Base-by-base conservation (phyloP, 1,140 invertebrate species). In the Atta colombica region DNA sequence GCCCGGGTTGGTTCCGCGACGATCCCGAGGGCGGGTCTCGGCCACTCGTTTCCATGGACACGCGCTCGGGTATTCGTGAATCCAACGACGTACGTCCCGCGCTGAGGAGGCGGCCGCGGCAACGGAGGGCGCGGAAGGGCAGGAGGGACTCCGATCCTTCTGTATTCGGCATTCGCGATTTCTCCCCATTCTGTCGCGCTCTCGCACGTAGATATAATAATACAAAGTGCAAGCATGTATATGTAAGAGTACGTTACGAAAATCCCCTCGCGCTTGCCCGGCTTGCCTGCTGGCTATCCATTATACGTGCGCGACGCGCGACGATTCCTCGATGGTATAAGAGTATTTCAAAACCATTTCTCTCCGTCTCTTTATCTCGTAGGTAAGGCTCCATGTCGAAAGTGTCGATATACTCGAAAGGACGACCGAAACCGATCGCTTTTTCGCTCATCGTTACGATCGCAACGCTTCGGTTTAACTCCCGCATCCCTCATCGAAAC, bases 11-110 rank as follows among this genome's bases (percentile, higher is more conserved):
- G 91, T 35, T 81, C 77, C 39, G 65, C 12, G n/a, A 12, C 0
- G 12, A 35, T 21, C 35, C n/a, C 80, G 65, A 90, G 92, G 93
- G 92, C 92, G 92, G 28, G 65, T 74, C 85, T 71, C 25, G 16
- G 3, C 0, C 14, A 28, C 12, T 7, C 89, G 93, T 93, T 91
- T 61, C 88, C 92, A 93, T 94, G 93, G 93, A 77, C 87, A 93
- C 92, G 77, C n/a, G 60, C 66, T 55, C 80, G 49, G 84, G 63
- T 90, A 89, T 87, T 88, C 87, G 72, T 75, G 69, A 55, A 35
- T 61, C 49, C 51, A 31, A n/a, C 58, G 53, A 16, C 72, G n/a
- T 51, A 18, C 55, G n/a, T 49, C 28, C 55, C 77, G 65, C 18
- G 65, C 35, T 28, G 58, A 53, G 14, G 61, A 65, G 53, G 74